phyloP scores from a whole-genome alignment of 1,140 invertebrate species.

The Phortica variegata region DNA sequence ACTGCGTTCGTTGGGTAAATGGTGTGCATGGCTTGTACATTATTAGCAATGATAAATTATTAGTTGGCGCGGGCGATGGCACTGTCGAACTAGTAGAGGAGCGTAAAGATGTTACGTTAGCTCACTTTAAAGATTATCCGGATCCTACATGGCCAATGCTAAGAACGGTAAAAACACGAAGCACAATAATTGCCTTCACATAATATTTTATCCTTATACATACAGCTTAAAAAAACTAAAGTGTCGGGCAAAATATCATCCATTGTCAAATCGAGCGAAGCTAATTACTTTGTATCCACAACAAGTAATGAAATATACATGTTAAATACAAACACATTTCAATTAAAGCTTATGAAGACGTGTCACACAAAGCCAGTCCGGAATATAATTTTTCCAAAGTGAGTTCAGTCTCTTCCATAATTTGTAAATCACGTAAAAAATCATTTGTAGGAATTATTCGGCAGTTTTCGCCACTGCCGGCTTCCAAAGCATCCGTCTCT shows the following conservation, averaged over 20 bases:
- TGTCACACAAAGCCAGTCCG: constrained; percentile 80
- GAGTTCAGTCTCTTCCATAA: constrained; percentile 41
- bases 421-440: background rate
- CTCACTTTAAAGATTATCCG: constrained; percentile 59
- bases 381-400: constrained; percentile 82
- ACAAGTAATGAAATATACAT: constrained; percentile 78
- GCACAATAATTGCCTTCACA: background rate
- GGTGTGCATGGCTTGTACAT: constrained; percentile 70
- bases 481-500: constrained; percentile 80
- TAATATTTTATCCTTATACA: constrained; percentile 18
- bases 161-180: constrained; percentile 60
- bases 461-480: constrained; percentile 85
- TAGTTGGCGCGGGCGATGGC: constrained; percentile 83
- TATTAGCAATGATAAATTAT: constrained; percentile 63
- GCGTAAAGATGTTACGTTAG: constrained; percentile 56
- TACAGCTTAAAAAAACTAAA: constrained; percentile 62
- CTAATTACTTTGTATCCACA: constrained; percentile 72
- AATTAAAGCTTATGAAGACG: constrained; percentile 71
- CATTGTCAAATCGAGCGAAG: constrained; percentile 61
- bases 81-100: constrained; percentile 71
- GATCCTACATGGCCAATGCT: constrained; percentile 62
- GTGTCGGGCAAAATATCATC: constrained; percentile 69
- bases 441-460: constrained; percentile 65
- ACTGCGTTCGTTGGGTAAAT: constrained; percentile 53
- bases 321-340: constrained; percentile 71